Conservation (phyloP, 1,140 invertebrate species). For the Macrotrachela quadricornifera region DNA sequence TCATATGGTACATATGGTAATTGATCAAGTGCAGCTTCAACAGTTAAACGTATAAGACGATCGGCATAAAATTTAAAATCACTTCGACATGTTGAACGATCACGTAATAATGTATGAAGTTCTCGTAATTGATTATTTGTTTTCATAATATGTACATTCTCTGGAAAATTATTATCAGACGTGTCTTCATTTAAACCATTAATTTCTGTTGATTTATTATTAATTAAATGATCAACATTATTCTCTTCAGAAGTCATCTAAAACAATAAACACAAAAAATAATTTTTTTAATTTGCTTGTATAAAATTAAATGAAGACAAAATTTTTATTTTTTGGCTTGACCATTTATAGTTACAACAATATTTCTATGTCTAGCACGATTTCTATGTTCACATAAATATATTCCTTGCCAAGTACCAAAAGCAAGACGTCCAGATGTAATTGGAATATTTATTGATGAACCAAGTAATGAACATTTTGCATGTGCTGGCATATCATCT, state of each 20-base stretch:
- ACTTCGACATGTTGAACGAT: not conserved
- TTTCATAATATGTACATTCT: too few species aligned
- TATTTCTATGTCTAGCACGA: conserved; percentile 34
- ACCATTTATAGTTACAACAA: not conserved
- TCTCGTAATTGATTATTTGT: too few species aligned
- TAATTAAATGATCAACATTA: too few species aligned
- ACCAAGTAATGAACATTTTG: conserved; percentile 83
- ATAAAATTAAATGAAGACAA: too few species aligned
- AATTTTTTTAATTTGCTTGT: too few species aligned
- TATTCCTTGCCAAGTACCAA: conserved; percentile 88
- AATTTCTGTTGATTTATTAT: too few species aligned
- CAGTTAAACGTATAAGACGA: conserved; percentile 55
- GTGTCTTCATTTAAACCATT: not conserved
- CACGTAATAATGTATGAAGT: too few species aligned
- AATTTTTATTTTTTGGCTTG: not conserved
- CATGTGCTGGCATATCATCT: conserved; percentile 93
- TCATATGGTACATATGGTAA: conserved; percentile 68
- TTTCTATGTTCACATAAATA: conserved; percentile 93
- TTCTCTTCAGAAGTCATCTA: too few species aligned
- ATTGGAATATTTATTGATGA: conserved; percentile 83
- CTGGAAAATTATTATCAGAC: not conserved
- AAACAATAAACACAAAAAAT: too few species aligned
- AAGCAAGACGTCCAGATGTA: conserved; percentile 71
- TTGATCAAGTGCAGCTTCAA: conserved; percentile 91
- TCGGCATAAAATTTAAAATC: not conserved